A percentile compares a stretch with the other conserved stretches of the same genome.
Conservation (phyloP, 2,113 vertebrate genomes). For the Kobus ellipsiprymnus region DNA sequence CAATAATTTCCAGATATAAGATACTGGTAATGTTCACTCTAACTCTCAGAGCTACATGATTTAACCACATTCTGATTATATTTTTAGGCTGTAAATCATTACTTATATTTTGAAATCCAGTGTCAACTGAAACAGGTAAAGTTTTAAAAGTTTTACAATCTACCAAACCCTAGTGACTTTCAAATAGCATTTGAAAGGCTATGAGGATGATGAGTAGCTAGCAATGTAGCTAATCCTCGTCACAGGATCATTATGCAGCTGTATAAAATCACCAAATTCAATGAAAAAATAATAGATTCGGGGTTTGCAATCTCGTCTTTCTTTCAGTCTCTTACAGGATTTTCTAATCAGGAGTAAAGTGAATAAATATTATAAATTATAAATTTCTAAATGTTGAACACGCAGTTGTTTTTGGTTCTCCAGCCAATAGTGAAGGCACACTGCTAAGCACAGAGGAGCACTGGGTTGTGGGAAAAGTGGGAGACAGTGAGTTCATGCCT, state of each 20-base stretch:
- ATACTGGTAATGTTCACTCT: neutral
- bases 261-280: neutral
- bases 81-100: constrained; percentile 42
- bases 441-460: neutral
- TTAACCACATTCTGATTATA: neutral
- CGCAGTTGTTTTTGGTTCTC: neutral
- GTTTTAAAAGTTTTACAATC: neutral
- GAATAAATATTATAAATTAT: neutral
- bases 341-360: neutral
- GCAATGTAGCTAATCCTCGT: neutral
- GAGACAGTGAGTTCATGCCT: neutral
- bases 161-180: neutral
- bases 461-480: neutral
- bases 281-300: neutral
- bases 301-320: neutral
- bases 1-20: neutral
- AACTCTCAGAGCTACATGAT: neutral
- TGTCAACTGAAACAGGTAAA: constrained; percentile 3
- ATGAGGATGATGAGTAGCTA: neutral
- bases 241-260: neutral
- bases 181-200: neutral
- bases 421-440: neutral
- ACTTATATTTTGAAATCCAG: constrained; percentile 33
- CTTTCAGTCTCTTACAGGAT: neutral
- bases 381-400: neutral